Evolutionary conservation across 2,113 vertebrate genomes (phyloP), one percentile per base, ranked within the genome.

Genomic region (Syngnathoides biaculeatus): DNA sequence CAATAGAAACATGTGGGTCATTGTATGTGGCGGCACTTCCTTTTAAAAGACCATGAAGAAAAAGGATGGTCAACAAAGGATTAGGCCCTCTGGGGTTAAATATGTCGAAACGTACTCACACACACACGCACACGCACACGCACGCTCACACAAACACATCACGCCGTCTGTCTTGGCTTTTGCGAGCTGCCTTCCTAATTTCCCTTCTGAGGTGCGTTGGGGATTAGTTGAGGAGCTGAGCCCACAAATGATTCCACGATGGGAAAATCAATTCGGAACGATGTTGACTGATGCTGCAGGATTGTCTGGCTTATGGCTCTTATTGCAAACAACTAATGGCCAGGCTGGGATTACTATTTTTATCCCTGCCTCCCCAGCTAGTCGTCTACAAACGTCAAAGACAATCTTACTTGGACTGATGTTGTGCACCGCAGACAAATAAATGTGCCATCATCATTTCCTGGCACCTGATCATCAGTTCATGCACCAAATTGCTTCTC

Each of bases 221-320:
- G 67, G 62, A 63, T 77, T 67, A 71, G 62, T 69, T 59, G 50
- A 57, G 67, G 43, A 62, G 48, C 61, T 52, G 39, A 64, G 58
- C 45, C 26, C 19, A 35, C 52, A 75, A 69, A 72, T 71, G 50
- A 69, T 64, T 63, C 61, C 40, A 38, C 47, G 39, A 71, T n/a
- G 42, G 64, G 38, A 55, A 73, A 73, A 81, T 84, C 80, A 10
- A 78, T 83, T 47, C n/a, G 5, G 59, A 72, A 65, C 73, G 50
- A 72, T 75, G 61, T 72, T 80, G 79, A 83, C 74, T 71, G 68
- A 79, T 75, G 61, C 40, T 59, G 48, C 55, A 64, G 61, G 35
- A 42, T 30, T 72, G 48, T 77, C 50, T 58, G 27, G 60, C 76
- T 67, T 67, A 40, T 35, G 15, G 52, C 40, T 72, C 26, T 52